A percentile compares a stretch with the other conserved stretches of the same genome.
These are phyloP conservation scores for Asarcornis scutulata DNA, from an alignment of 2,113 vertebrate species.

Conservation along the genomic window DNA sequence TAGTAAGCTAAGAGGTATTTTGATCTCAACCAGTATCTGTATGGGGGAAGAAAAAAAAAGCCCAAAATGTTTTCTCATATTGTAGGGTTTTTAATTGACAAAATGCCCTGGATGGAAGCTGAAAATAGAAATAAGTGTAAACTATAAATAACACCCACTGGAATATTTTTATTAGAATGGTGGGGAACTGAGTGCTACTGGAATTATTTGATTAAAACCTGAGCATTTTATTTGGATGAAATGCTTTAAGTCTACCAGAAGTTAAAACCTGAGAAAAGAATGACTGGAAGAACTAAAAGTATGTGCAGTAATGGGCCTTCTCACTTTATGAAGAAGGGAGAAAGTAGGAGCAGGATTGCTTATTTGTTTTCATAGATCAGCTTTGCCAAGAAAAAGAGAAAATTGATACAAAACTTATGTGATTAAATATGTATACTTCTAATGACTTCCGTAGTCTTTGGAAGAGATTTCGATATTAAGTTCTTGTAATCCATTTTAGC, in stretches of 20 bases:
- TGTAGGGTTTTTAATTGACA: neutral
- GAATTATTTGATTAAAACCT: neutral
- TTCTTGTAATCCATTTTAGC: neutral
- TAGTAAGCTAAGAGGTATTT: neutral
- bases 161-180: neutral
- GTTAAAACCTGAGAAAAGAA: neutral
- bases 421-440: neutral
- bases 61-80: neutral
- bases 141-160: neutral
- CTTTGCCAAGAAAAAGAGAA: neutral
- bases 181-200: neutral
- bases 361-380: neutral
- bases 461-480: neutral
- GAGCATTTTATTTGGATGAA: neutral
- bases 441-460: neutral
- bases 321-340: neutral
- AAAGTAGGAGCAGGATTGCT: neutral
- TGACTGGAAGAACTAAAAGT: neutral
- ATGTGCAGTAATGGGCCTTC: neutral
- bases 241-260: neutral
- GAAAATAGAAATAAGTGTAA: neutral
- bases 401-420: neutral
- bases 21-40: neutral
- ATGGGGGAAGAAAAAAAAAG: neutral
- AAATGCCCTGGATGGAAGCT: neutral